Percentiles rank a stretch among this genome's conserved stretches.
Conservation (phyloP, 2,888 invertebrate species). For the Drosophila birchii region DNA sequence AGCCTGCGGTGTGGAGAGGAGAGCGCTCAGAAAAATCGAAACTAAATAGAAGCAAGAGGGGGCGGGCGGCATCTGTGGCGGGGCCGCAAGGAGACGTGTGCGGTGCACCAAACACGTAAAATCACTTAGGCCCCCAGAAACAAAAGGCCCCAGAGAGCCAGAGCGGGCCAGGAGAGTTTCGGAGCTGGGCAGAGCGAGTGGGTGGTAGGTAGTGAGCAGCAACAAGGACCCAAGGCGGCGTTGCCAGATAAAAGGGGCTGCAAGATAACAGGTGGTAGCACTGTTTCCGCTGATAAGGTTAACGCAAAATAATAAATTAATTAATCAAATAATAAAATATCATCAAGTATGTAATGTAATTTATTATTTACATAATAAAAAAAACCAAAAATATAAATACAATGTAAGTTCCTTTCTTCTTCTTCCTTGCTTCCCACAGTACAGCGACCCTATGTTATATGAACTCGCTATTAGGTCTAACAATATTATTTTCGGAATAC, state of each 20-base stretch:
- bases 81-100: constrained; percentile 63
- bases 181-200: constrained; percentile 42
- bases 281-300: constrained; percentile 39
- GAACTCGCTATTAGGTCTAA: neutral
- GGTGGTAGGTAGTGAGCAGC: constrained; percentile 24
- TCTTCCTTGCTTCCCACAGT: neutral
- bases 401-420: neutral
- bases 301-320: neutral
- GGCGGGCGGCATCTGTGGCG: constrained; percentile 20
- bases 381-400: neutral
- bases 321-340: neutral
- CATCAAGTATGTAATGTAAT: neutral
- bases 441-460: neutral
- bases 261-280: constrained; percentile 73
- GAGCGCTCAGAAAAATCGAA: constrained; percentile 56
- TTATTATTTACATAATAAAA: neutral
- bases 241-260: constrained; percentile 67
- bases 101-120: constrained; percentile 82
- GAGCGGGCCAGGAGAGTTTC: constrained; percentile 53
- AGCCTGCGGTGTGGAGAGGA: constrained; percentile 13
- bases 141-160: constrained; percentile 53
- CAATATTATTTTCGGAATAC: neutral
- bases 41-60: constrained; percentile 30
- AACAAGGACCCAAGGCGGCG: constrained; percentile 46
- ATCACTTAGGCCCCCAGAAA: constrained; percentile 73